Conservation (phyloP, 2,888 invertebrate species). For the Drosophila infuscata region DNA sequence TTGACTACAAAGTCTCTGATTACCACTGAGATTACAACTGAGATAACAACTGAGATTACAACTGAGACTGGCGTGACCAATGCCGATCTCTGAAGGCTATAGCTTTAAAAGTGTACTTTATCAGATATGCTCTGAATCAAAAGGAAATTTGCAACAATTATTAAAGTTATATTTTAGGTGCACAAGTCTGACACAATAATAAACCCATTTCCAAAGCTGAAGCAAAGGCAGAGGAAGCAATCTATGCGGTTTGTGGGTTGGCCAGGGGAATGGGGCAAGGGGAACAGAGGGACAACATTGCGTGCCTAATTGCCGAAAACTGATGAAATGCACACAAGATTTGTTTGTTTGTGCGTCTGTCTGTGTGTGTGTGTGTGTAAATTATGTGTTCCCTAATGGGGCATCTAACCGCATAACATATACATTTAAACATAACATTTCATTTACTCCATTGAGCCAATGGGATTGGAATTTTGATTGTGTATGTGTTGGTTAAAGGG, state of each 20-base stretch:
- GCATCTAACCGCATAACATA: conserved; percentile 30
- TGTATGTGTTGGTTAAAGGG: neutral
- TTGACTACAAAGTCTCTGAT: neutral
- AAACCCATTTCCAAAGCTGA: neutral
- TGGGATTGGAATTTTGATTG: conserved; percentile 1
- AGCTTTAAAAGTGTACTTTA: neutral
- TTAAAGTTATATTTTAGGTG: neutral
- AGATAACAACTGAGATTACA: neutral
- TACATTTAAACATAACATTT: conserved; percentile 6
- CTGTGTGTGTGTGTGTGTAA: neutral
- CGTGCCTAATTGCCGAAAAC: conserved; percentile 25
- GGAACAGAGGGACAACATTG: conserved; percentile 1
- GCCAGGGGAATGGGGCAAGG: neutral
- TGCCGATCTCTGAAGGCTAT: neutral
- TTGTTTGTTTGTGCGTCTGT: neutral
- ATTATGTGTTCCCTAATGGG: conserved; percentile 10
- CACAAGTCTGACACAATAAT: neutral
- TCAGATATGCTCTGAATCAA: neutral
- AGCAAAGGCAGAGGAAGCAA: neutral
- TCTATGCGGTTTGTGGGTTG: conserved; percentile 8
- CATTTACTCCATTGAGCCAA: conserved; percentile 16
- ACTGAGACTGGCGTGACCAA: neutral
- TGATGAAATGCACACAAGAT: conserved; percentile 21
- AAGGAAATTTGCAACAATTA: neutral
- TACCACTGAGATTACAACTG: neutral